Evolutionary conservation across 2,888 invertebrate genomes (phyloP).

Genomic region (Lepeophtheirus nordmannii): DNA sequence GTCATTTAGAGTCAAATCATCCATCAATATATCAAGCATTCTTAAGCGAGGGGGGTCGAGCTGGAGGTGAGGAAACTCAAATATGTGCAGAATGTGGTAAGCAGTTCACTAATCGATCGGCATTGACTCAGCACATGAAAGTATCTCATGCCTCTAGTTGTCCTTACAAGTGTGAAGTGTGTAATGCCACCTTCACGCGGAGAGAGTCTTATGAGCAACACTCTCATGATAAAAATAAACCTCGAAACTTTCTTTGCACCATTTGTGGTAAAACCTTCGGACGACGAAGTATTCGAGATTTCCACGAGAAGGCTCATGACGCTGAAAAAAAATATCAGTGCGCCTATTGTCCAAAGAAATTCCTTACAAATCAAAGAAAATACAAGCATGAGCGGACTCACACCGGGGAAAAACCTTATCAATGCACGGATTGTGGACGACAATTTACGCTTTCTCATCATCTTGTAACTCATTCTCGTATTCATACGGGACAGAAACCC

Average conservation of each 20-base stretch:
- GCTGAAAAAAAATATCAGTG: slow-evolving; percentile 5
- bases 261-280: slow-evolving; percentile 7
- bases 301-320: slow-evolving; percentile 4
- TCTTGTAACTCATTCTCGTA: not conserved
- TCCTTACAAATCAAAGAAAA: slow-evolving; percentile 6
- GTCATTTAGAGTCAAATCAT: not conserved
- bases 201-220: slow-evolving; percentile 1
- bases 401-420: slow-evolving; percentile 11
- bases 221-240: slow-evolving; percentile 5
- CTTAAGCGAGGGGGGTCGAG: not conserved
- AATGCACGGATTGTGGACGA: slow-evolving; percentile 6
- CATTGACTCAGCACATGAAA: not conserved
- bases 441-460: not conserved
- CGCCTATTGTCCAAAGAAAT: not conserved
- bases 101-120: not conserved
- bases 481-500: slow-evolving; percentile 4
- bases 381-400: slow-evolving; percentile 8
- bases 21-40: not conserved
- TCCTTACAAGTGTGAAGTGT: slow-evolving; percentile 10
- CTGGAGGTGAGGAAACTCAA: no score
- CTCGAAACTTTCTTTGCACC: not conserved
- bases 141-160: not conserved
- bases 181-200: slow-evolving; percentile 7
- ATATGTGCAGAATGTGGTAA: not conserved
- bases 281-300: not conserved